Evolutionary conservation across 2,888 invertebrate genomes (phyloP), one percentile per base, ranked within the genome.

Genomic region (Carabus problematicus): DNA sequence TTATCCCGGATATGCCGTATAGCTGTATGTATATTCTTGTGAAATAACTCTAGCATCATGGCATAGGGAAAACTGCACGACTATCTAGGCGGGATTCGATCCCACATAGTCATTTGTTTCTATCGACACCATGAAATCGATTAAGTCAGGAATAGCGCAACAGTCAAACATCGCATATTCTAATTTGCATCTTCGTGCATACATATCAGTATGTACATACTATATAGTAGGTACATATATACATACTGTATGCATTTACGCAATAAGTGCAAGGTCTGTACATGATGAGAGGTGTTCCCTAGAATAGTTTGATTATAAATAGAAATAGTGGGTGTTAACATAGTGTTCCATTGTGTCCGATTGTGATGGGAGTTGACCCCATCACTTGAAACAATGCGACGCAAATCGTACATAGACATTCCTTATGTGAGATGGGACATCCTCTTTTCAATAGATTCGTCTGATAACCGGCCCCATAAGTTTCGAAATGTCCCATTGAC

Each of bases 311-410:
- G 49, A 11, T 39, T 61, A 49, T 61, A 61, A 61, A 61, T 61
- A 61, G 45, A 61, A 47, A 61, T 47, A 60, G 61, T 61, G 61
- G 61, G 61, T 61, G 61, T 61, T 61, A 18, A 61, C 45, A 61
- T 61, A 61, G 39, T 61, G 16, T 61, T 29, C 61, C 49, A 61
- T 61, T 61, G 61, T 61, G 49, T 60, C n/a, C 60, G 45, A n/a
- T 6, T 29, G 8, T 29, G n/a, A 45, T 60, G 60, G 45, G 60
- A 45, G 60, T 43, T 16, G 29, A 29, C 29, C 7, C 12, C 45
- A 47, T 39, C 16, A n/a, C 12, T 39, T 39, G 61, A 61, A 61
- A 61, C 61, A 61, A 61, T 61, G 61, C 61, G 29, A 49, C 49
- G 61, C 47, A 47, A 49, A 61, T 39, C 61, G 61, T 61, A 47